Base-by-base conservation (phyloP, 1,140 invertebrate species). In the Nebria ingens region DNA sequence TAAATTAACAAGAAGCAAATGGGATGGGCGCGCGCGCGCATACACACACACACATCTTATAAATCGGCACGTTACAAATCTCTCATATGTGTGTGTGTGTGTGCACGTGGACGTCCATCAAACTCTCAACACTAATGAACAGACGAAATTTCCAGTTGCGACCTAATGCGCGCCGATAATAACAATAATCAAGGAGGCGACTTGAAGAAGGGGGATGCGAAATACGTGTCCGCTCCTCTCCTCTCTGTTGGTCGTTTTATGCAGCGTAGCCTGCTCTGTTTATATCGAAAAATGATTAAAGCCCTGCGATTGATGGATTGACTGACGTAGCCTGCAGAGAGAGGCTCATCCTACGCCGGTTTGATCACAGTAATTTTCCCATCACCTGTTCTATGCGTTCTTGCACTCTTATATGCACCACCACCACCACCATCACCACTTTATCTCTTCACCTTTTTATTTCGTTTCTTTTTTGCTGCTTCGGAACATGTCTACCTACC, bases 351-450 rank as follows among this genome's bases (percentile, higher is more conserved):
- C 40, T 45, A 45, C n/a, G 12, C 15, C 45, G 21, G 52, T 53
- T 60, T 64, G 64, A 66, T 66, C 61, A 66, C 63, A 66, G 64
- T 66, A 66, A 66, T 66, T 66, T 66, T 59, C 59, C 60, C 64
- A 60, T 64, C 64, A 66, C 56, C 22, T 34, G 23, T 21, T 21
- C 34, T 45, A 12, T 45, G 40, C 40, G 40, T 17, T 45, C 9
- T 45, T 17, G 9, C 9, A 45, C 9, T 17, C 15, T 17, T 11
- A 9, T 45, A 9, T 34, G 6, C 25, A n/a, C n/a, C n/a, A n/a
- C n/a, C 25, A 9, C 6, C 25, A 6, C n/a, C 25, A 9, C 25
- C 25, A n/a, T 34, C 25, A 6, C 6, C 6, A 34, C 25, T 34
- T 34, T n/a, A 34, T 34, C 25, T n/a, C 25, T 9, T 34, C 25